phyloP scores from a whole-genome alignment of 2,797 vertebrate species.

The Macropus fuliginosus region DNA sequence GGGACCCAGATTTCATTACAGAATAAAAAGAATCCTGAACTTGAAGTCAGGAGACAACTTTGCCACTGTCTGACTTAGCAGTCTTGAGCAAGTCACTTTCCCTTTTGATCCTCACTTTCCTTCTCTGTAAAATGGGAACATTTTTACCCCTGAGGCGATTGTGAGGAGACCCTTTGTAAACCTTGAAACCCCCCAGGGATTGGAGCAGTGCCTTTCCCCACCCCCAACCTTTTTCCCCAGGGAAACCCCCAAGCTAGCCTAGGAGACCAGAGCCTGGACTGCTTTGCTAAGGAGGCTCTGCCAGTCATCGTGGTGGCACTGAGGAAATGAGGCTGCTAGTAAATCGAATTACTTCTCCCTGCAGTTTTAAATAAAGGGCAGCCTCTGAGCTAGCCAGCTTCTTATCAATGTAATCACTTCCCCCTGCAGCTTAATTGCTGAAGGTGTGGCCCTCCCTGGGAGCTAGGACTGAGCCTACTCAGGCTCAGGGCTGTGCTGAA shows the following conservation, averaged over 20 bases:
- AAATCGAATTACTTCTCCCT: neutral
- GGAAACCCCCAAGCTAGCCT: neutral
- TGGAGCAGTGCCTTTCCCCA: neutral
- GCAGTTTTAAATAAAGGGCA: neutral
- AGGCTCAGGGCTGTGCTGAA: neutral
- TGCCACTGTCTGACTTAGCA: neutral
- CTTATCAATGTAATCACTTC: conserved; percentile 42
- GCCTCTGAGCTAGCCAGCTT: neutral
- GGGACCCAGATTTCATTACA: neutral
- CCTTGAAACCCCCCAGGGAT: neutral
- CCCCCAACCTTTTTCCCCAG: no score
- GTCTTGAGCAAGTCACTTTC: neutral
- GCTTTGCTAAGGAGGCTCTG: neutral
- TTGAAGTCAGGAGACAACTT: neutral
- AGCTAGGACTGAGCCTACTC: neutral
- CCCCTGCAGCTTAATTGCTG: conserved; percentile 47
- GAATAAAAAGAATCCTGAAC: neutral
- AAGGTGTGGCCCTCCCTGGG: neutral
- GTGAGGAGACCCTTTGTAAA: neutral
- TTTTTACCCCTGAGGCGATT: neutral
- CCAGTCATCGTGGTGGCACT: neutral
- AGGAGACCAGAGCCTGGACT: neutral
- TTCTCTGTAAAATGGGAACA: neutral
- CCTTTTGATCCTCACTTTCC: neutral
- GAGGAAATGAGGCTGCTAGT: conserved; percentile 40